Percentiles rank a stretch among this genome's conserved stretches.
These are phyloP conservation scores for Diadromus collaris DNA, from an alignment of 2,888 invertebrate genomes.

Conservation along the genomic window DNA sequence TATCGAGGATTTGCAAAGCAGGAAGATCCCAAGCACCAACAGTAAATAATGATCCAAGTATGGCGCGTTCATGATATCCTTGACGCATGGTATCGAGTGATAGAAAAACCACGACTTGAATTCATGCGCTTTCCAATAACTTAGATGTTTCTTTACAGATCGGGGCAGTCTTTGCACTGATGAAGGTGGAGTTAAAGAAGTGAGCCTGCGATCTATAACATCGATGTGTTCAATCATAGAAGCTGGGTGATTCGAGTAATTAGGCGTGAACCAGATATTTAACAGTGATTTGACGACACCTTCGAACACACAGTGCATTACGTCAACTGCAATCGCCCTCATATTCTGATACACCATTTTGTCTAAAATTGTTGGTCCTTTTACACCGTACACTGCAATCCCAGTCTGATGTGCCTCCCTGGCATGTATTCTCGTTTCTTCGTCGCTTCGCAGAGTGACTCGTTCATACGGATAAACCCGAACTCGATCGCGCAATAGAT, in stretches of 20 bases:
- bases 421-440: constrained; percentile 26
- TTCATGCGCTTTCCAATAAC: constrained; percentile 27
- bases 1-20: background rate
- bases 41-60: constrained; percentile 40
- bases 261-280: constrained; percentile 21
- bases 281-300: constrained; percentile 10
- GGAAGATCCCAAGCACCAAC: constrained; percentile 11
- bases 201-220: constrained; percentile 5
- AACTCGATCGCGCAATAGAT: background rate
- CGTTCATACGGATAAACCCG: constrained; percentile 29
- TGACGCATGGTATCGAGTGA: constrained; percentile 21
- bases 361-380: constrained; percentile 24
- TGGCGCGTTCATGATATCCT: background rate
- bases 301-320: constrained; percentile 32
- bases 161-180: constrained; percentile 17
- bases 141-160: constrained; percentile 6
- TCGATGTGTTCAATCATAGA: constrained; percentile 3
- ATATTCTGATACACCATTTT: background rate
- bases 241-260: background rate
- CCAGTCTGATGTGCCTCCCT: constrained; percentile 1
- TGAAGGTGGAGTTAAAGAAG: constrained; percentile 9
- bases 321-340: constrained; percentile 14
- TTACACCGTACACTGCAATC: constrained; percentile 27
- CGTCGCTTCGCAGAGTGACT: constrained; percentile 9
- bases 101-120: background rate